A percentile compares a stretch with the other conserved stretches of the same genome.
phyloP scores from a whole-genome alignment of 2,888 invertebrate species.

The Lithophane semibrunnea region DNA sequence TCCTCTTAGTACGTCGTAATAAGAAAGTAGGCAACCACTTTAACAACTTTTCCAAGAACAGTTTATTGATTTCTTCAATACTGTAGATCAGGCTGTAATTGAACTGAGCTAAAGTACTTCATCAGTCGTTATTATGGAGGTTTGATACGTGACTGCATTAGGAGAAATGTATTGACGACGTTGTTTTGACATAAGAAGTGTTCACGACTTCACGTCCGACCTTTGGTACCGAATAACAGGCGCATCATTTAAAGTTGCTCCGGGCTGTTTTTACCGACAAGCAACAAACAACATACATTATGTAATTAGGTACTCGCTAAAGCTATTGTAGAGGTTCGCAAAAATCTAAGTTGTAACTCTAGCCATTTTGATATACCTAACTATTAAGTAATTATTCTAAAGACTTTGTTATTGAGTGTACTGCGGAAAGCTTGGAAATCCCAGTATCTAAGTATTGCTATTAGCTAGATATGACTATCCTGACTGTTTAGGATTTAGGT shows the following conservation, averaged over 20 bases:
- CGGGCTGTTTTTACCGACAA: conserved; percentile 52
- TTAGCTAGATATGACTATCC: neutral
- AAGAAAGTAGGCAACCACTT: conserved; percentile 40
- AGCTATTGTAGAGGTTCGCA: conserved; percentile 16
- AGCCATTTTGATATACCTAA: neutral
- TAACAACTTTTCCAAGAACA: conserved; percentile 37
- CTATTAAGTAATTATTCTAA: neutral
- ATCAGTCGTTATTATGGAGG: conserved; percentile 41
- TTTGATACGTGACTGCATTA: conserved; percentile 58
- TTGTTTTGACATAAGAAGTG: conserved; percentile 58
- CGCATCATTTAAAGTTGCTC: conserved; percentile 55
- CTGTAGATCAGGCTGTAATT: conserved; percentile 37
- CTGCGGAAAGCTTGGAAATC: neutral
- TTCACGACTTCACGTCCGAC: conserved; percentile 67
- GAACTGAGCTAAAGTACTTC: conserved; percentile 37
- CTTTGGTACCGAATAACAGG: conserved; percentile 58
- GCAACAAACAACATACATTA: conserved; percentile 41
- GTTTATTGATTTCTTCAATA: conserved; percentile 38
- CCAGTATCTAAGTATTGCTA: neutral
- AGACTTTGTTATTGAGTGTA: neutral
- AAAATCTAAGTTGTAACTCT: neutral
- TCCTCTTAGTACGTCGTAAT: conserved; percentile 31
- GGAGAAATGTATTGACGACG: conserved; percentile 62
- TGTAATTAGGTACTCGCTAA: conserved; percentile 41
- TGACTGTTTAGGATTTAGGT: neutral